phyloP scores from a whole-genome alignment of 2,797 vertebrate genomes.

The Astyanax mexicanus region DNA sequence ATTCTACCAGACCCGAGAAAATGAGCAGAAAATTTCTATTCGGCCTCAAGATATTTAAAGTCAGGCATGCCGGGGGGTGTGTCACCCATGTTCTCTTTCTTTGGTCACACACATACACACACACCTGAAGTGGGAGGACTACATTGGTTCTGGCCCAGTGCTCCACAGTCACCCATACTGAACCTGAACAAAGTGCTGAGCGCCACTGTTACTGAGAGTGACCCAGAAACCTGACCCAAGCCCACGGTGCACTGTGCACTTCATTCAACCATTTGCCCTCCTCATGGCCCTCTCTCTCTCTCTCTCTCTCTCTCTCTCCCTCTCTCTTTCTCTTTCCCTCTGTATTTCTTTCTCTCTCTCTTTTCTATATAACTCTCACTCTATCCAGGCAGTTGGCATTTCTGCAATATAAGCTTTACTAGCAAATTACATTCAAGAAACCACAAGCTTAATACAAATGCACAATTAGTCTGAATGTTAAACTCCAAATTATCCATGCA shows the following conservation, averaged over 20 bases:
- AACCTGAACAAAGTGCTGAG: constrained; percentile 57
- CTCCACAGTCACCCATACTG: constrained; percentile 55
- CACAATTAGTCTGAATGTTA: background rate
- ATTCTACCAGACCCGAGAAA: constrained; percentile 8
- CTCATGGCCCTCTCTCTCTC: constrained; percentile 9
- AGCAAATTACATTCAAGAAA: background rate
- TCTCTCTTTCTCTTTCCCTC: constrained; percentile 7
- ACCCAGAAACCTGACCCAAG: constrained; percentile 64
- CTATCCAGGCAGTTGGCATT: background rate
- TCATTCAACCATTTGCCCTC: constrained; percentile 43
- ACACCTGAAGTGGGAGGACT: constrained; percentile 41
- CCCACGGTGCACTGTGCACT: constrained; percentile 46
- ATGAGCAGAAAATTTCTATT: constrained; percentile 10
- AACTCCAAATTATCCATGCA: background rate
- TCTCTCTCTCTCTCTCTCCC: constrained; percentile 9
- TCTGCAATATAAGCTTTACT: no score
- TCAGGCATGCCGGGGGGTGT: constrained; percentile 22
- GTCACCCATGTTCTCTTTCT: constrained; percentile 11
- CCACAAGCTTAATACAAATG: background rate
- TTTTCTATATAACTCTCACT: background rate
- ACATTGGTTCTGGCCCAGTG: constrained; percentile 59
- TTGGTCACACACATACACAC: background rate
- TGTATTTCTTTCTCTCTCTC: constrained; percentile 10
- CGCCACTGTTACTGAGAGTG: constrained; percentile 51
- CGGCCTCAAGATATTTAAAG: constrained; percentile 42